phyloP scores from a whole-genome alignment of 37 sponge, comb jelly and placozoan genomes.

The Theonella swinhoei region DNA sequence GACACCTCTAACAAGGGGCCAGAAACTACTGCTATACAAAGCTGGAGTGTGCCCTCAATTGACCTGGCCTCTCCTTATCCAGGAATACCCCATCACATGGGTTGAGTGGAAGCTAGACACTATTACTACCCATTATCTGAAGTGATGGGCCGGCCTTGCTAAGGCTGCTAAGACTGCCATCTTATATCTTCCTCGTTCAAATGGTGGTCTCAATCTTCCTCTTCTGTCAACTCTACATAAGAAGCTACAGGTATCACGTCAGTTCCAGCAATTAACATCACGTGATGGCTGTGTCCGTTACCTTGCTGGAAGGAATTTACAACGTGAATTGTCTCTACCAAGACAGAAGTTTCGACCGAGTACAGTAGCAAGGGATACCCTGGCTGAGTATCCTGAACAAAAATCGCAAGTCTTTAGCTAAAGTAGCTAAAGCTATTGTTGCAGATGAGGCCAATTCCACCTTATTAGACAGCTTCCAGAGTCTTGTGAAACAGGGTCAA shows the following conservation, averaged over 20 bases:
- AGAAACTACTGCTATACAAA: neutral
- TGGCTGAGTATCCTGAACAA: neutral
- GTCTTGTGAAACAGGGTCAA: neutral
- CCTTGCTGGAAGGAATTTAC: neutral
- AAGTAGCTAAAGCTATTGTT: neutral
- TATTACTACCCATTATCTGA: neutral
- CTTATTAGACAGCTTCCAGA: neutral
- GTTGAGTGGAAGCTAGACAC: neutral
- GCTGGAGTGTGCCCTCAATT: neutral
- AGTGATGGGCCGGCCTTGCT: neutral
- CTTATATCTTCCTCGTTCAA: neutral
- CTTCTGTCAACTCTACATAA: neutral
- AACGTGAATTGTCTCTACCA: neutral
- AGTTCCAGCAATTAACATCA: neutral
- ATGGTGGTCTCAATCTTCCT: neutral
- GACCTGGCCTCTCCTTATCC: neutral
- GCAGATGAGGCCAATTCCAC: neutral
- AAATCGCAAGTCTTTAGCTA: neutral
- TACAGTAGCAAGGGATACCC: neutral
- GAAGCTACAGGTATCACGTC: neutral
- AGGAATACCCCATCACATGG: neutral
- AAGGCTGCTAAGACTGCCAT: neutral
- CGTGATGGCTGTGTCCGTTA: neutral
- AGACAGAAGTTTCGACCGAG: neutral
- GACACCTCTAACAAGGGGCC: neutral